Base-by-base conservation (phyloP, 2,888 invertebrate species). In the Schizotus pectinicornis region DNA sequence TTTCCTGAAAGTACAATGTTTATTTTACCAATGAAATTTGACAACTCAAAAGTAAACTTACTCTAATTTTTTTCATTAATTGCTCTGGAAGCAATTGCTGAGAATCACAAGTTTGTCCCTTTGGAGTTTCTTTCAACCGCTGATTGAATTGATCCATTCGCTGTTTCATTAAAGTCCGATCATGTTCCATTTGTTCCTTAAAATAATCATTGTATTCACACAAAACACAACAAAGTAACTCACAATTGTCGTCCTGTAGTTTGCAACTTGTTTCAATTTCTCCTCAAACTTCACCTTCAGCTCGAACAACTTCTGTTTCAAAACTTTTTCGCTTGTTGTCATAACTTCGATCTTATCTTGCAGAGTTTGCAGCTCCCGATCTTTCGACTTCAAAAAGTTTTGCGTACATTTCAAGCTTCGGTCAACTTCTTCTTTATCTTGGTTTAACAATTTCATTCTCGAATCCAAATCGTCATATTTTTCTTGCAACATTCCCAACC, bases 151-250 rank as follows among this genome's bases (percentile, higher is more conserved):
- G 71, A 1, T 79, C 74, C 3, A 83, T 77, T 69, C 83, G 81
- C 7, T 77, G 77, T 6, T 79, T 75, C 37, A 83, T 66, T 11
- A 80, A 77, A 0, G 71, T 67, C 51, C 81, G 81, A 62, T 83
- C 83, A 35, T 76, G 74, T 61, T 83, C 81, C 32, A 84, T 76
- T 67, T 83, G 83, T 30, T 77, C 81, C 83, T 84, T 13, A 9
- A 57, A 53, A 34, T n/a, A 33, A 56, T 38, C 9, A 42, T 35
- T 32, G 32, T 33, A 22, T 36, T 12, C 3, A 43, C 12, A 7
- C 11, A 8, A 34, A 47, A 12, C 38, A 41, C 7, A 39, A 11
- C 30, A 12, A 13, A n/a, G 8, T 9, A 7, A 8, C 43, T 43
- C 33, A 43, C 43, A 32, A 43, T 43, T 22, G 22, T 22, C 22